Percentiles rank a stretch among this genome's conserved stretches.
phyloP scores from a whole-genome alignment of 2,797 vertebrate genomes.

The Potorous gilbertii region DNA sequence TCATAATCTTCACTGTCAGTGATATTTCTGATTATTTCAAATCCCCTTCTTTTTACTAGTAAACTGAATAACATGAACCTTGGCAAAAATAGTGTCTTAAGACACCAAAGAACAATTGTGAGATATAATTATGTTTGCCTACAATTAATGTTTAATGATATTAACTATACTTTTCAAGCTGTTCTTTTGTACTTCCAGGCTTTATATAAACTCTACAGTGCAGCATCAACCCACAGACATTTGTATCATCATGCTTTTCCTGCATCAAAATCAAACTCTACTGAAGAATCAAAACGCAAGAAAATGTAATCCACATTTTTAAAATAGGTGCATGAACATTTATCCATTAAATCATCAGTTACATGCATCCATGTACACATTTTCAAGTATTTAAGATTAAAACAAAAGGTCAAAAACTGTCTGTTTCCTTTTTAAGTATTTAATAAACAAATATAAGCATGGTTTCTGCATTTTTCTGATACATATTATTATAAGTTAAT shows the following conservation, averaged over 20 bases:
- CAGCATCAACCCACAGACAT: constrained; percentile 96
- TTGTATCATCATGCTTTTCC: constrained; percentile 97
- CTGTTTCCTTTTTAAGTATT: constrained; percentile 62
- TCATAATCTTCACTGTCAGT: background rate
- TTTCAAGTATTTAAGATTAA: constrained; percentile 64
- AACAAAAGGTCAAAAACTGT: constrained; percentile 51
- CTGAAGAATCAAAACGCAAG: constrained; percentile 89
- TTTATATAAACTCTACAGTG: constrained; percentile 97
- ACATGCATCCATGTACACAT: constrained; percentile 71
- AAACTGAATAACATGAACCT: constrained; percentile 41
- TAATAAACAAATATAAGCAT: constrained; percentile 67
- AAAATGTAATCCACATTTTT: constrained; percentile 74
- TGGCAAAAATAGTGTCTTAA: constrained; percentile 51
- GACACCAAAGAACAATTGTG: constrained; percentile 9
- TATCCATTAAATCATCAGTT: constrained; percentile 41
- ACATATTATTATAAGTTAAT: constrained; percentile 75
- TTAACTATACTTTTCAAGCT: background rate
- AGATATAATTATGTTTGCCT: constrained; percentile 36
- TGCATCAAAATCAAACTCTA: constrained; percentile 85
- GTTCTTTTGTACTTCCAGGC: constrained; percentile 84
- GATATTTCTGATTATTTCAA: background rate
- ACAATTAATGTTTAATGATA: constrained; percentile 49
- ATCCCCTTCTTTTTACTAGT: background rate
- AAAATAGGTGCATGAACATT: constrained; percentile 74
- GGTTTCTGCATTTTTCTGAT: constrained; percentile 68